Base-by-base conservation (phyloP, 2,797 vertebrate genomes). In the Pristis pectinata region DNA sequence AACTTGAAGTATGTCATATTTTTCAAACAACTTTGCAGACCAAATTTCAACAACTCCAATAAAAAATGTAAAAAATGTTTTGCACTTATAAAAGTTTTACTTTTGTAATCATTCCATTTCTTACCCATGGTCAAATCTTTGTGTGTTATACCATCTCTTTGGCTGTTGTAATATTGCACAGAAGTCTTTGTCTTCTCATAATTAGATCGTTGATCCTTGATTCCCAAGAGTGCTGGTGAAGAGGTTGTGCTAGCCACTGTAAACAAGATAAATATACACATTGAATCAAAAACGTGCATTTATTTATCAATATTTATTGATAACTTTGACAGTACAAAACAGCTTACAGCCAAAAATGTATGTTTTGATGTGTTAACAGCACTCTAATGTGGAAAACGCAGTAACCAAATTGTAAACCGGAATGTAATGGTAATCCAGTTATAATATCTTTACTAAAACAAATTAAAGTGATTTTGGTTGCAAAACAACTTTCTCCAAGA, bases 151-250 rank as follows among this genome's bases (percentile, higher is more conserved):
- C 97, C 96, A 95, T 99, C 98, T 87, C 98, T 98, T 97, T 98
- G 98, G 98, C 97, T 98, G 96, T 97, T 99, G 97, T 98, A 99
- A 98, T 99, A 98, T 98, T 99, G 99, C 98, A 99, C 98, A 98
- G 99, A 97, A 95, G 98, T 97, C 96, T 98, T 98, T 7, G 98
- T 97, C 96, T 98, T 98, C 96, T 98, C 98, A 70, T 98, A 99
- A 94, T 99, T 98, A 94, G 98, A 98, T 96, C 97, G 98, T 96
- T 98, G 98, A 95, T 99, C 99, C 97, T 98, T 97, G 96, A 99
- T 98, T 96, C 98, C 98, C 97, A 99, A 96, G 96, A 98, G 96
- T 93, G 99, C 98, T 95, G 99, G 98, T 96, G 99, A 99, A 3
- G 98, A 99, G 95, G 98, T 99, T 67, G 98, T 98, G 96, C 98